These are phyloP conservation scores for Carcinoscorpius rotundicauda DNA, from an alignment of 1,140 invertebrate genomes.

Conservation along the genomic window DNA sequence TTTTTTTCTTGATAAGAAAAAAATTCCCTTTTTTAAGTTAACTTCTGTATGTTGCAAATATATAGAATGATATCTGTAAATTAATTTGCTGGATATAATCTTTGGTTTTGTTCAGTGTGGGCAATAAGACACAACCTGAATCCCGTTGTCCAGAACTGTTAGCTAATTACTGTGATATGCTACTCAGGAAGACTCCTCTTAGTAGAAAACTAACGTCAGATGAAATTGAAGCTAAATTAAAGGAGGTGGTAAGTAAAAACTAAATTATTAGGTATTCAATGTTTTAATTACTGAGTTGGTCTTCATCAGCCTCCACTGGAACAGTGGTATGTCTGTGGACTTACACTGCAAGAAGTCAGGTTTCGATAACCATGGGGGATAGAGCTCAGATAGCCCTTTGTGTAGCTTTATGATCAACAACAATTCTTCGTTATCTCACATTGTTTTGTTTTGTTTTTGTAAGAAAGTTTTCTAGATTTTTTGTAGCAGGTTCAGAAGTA, in stretches of 20 bases:
- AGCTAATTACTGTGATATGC: slow-evolving; percentile 99
- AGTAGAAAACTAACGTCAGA: slow-evolving; percentile 95
- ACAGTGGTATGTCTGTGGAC: too few species aligned
- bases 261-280: too few species aligned
- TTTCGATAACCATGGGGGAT: too few species aligned
- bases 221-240: slow-evolving; percentile 87
- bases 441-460: too few species aligned
- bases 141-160: slow-evolving; percentile 97
- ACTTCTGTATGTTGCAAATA: neutral
- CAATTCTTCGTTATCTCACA: too few species aligned
- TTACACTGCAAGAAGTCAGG: too few species aligned
- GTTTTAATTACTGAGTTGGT: too few species aligned
- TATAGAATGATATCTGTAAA: slow-evolving; percentile 3
- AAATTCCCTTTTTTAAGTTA: neutral
- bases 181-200: slow-evolving; percentile 87
- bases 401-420: too few species aligned
- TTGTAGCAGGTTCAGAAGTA: too few species aligned
- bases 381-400: too few species aligned
- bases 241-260: slow-evolving; percentile 59
- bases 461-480: too few species aligned
- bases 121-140: slow-evolving; percentile 40
- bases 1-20: neutral
- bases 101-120: slow-evolving; percentile 3
- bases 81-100: slow-evolving; percentile 1
- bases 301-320: too few species aligned